Percentiles rank a stretch among this genome's conserved stretches.
Conservation (phyloP, 2,888 invertebrate genomes). For the Cephus sareptanus region DNA sequence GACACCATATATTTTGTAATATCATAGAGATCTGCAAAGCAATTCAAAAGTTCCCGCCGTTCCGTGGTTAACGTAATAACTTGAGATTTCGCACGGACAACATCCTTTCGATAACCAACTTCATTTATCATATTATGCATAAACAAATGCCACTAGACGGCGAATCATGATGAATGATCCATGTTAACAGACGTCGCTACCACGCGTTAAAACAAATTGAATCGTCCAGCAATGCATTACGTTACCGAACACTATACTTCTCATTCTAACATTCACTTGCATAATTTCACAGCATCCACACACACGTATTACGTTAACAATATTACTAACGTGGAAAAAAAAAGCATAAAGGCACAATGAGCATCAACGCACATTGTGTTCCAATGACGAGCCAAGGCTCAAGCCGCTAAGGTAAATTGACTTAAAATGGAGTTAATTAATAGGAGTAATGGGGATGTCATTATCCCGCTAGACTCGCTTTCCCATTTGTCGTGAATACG, state of each 20-base stretch:
- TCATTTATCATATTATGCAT: background rate
- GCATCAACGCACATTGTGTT: background rate
- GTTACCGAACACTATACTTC: background rate
- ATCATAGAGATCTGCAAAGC: background rate
- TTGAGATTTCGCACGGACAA: background rate
- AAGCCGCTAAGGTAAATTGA: background rate
- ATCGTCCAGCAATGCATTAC: background rate
- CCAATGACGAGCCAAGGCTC: background rate
- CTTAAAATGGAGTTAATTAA: conserved; percentile 34
- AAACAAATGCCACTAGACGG: background rate
- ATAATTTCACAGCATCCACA: background rate
- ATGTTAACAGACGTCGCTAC: background rate
- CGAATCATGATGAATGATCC: background rate
- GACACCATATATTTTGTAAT: background rate
- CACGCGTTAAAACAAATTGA: background rate
- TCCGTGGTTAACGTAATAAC: background rate
- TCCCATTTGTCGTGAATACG: conserved; percentile 16
- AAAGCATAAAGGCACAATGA: background rate
- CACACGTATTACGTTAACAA: background rate
- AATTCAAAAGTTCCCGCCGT: background rate
- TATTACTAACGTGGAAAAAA: background rate
- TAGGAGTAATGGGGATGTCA: conserved; percentile 4
- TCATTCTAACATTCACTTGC: background rate
- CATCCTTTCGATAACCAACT: background rate
- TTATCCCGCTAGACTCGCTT: background rate